phyloP scores from a whole-genome alignment of 2,888 invertebrate genomes.

The Tachina lurida region DNA sequence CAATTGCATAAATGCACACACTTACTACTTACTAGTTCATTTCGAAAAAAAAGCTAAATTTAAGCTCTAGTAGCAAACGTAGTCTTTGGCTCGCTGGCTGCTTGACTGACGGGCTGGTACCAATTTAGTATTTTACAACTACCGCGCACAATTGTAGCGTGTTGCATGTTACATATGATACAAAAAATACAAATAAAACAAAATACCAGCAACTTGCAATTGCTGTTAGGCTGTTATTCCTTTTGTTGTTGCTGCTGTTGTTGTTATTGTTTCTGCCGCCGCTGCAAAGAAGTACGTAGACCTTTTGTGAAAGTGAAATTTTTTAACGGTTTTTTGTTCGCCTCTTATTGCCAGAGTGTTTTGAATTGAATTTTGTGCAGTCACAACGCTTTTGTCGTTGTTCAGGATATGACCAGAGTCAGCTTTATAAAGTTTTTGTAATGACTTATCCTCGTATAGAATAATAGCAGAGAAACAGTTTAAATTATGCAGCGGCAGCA shows the following conservation, averaged over 20 bases:
- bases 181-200: slow-evolving; percentile 31
- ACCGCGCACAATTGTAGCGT: slow-evolving; percentile 64
- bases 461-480: slow-evolving; percentile 34
- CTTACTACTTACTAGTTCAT: slow-evolving; percentile 1
- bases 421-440: slow-evolving; percentile 20
- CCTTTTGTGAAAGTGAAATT: slow-evolving; percentile 82
- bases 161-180: slow-evolving; percentile 65
- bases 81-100: slow-evolving; percentile 21
- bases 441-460: slow-evolving; percentile 55
- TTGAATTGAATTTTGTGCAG: slow-evolving; percentile 53
- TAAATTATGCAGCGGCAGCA: slow-evolving; percentile 16
- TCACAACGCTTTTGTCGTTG: slow-evolving; percentile 15
- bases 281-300: slow-evolving; percentile 75
- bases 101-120: slow-evolving; percentile 46
- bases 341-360: slow-evolving; percentile 60
- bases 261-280: slow-evolving; percentile 72
- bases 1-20: slow-evolving; percentile 48
- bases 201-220: slow-evolving; percentile 67
- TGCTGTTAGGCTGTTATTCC: slow-evolving; percentile 59
- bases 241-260: slow-evolving; percentile 59
- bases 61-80: slow-evolving; percentile 34
- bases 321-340: slow-evolving; percentile 63
- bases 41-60: slow-evolving; percentile 40
- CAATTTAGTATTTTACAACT: slow-evolving; percentile 69
- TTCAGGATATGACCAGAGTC: slow-evolving; percentile 36